These are phyloP conservation scores for Synergus gifuensis DNA, from an alignment of 2,888 invertebrate genomes.

Conservation along the genomic window DNA sequence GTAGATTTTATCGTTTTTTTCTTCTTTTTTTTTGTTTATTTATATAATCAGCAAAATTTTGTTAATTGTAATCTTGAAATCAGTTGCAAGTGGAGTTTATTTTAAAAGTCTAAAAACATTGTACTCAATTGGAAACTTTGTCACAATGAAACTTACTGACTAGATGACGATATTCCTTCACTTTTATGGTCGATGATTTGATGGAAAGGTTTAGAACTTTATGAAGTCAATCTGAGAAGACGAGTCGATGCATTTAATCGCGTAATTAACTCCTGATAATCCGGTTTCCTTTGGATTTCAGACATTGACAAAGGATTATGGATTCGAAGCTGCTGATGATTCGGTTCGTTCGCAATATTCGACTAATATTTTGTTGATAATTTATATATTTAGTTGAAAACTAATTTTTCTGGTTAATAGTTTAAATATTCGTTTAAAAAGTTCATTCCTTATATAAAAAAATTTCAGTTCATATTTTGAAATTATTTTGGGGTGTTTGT, in stretches of 20 bases:
- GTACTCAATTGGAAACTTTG: background rate
- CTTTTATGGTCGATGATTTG: background rate
- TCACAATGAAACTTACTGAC: background rate
- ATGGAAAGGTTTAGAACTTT: background rate
- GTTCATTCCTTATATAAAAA: too few species aligned
- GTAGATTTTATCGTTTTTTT: background rate
- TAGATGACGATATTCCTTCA: background rate
- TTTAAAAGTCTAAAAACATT: background rate
- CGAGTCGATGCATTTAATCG: slow-evolving; percentile 10
- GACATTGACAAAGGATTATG: background rate
- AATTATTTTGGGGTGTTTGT: background rate
- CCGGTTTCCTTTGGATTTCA: background rate
- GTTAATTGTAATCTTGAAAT: background rate
- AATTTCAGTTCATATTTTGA: too few species aligned
- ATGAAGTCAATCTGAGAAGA: slow-evolving; percentile 5
- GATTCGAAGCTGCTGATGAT: background rate
- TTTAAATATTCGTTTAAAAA: too few species aligned
- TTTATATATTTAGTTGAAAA: too few species aligned
- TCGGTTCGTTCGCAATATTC: too few species aligned
- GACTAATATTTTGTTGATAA: too few species aligned
- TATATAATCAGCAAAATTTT: background rate
- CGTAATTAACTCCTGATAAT: slow-evolving; percentile 1
- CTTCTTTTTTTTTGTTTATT: too few species aligned
- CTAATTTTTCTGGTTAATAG: too few species aligned
- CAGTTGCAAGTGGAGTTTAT: background rate